Conservation (phyloP, 2,888 invertebrate genomes). For the Unio pictorum region DNA sequence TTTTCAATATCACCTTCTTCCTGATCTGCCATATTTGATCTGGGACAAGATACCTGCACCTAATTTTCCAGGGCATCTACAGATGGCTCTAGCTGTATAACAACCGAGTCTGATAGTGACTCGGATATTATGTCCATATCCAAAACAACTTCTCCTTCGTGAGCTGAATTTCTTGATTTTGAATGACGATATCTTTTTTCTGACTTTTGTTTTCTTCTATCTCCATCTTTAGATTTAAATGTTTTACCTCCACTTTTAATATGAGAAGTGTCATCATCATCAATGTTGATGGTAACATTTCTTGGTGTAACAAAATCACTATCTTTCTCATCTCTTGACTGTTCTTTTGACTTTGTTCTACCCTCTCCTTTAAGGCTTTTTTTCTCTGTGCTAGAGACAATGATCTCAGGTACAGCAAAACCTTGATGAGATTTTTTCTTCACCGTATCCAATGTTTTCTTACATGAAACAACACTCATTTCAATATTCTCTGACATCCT, state of each 20-base stretch:
- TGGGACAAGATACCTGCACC: constrained; percentile 20
- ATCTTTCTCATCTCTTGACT: not conserved
- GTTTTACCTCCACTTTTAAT: not conserved
- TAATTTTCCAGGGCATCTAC: constrained; percentile 19
- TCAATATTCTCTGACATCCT: constrained; percentile 9
- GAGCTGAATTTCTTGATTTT: not conserved
- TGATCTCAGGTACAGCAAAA: not conserved
- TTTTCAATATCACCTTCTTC: constrained; percentile 21
- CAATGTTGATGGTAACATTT: constrained; percentile 15
- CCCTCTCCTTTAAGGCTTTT: no score
- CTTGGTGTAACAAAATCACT: constrained; percentile 2
- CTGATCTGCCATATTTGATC: constrained; percentile 11
- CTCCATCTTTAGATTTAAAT: not conserved
- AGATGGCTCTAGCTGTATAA: constrained; percentile 39
- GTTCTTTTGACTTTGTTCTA: not conserved
- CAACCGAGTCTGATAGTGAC: constrained; percentile 20
- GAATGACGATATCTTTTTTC: not conserved
- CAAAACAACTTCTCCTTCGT: constrained; percentile 13
- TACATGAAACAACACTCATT: constrained; percentile 5
- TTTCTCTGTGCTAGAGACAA: no score
- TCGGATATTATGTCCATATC: constrained; percentile 29
- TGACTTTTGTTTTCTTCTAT: not conserved
- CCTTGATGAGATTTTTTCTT: constrained; percentile 11
- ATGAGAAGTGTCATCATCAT: not conserved
- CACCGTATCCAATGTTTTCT: constrained; percentile 18